Evolutionary conservation across 2,113 vertebrate genomes (phyloP).

Genomic region (Pterocles burchelli): DNA sequence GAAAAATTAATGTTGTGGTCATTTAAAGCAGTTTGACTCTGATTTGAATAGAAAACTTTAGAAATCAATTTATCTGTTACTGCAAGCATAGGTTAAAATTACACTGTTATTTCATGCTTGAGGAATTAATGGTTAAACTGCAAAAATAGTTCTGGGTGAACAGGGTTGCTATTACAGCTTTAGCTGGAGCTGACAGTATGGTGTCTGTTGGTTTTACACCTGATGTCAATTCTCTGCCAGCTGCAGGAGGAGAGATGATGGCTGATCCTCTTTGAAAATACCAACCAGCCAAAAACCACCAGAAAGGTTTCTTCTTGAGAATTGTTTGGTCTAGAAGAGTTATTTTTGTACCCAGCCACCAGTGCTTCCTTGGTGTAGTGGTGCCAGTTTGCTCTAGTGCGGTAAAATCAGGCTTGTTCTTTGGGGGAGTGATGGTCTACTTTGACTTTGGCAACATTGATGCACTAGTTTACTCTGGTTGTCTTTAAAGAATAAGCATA

Average conservation of each 20-base stretch:
- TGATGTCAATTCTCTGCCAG: neutral
- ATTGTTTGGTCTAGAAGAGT: neutral
- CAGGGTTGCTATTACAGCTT: accelerated
- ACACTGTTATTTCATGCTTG: accelerated
- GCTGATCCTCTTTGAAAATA: neutral
- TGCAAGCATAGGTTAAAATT: neutral
- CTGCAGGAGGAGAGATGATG: neutral
- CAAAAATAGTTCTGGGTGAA: neutral
- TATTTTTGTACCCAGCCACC: neutral
- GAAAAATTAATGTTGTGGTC: neutral
- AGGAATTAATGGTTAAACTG: neutral
- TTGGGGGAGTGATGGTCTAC: neutral
- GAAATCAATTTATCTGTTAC: neutral
- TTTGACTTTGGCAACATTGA: neutral
- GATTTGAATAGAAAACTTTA: neutral
- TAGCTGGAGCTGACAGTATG: neutral
- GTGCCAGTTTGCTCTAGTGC: neutral
- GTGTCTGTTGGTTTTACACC: neutral
- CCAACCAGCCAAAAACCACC: neutral
- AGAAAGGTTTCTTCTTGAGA: neutral
- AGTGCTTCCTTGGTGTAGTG: neutral
- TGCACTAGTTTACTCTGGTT: neutral
- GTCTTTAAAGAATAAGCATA: neutral
- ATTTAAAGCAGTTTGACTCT: neutral
- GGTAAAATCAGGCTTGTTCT: neutral